Evolutionary conservation across 92 coral and sea anemone genomes (phyloP).

Genomic region (Isaurus tuberculatus): DNA sequence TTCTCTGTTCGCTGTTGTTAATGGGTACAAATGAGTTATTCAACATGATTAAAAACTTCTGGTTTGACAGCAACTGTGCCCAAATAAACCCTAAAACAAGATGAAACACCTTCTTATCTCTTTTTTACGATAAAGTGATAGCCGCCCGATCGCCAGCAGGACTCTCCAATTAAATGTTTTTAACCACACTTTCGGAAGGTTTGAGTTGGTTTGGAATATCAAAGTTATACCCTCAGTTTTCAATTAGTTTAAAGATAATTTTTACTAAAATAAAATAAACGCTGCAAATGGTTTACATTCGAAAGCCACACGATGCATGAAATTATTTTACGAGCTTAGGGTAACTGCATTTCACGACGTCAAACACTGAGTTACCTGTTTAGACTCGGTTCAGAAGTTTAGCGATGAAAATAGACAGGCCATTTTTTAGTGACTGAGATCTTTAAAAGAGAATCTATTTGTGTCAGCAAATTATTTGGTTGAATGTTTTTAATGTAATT

Average conservation of each 20-base stretch:
- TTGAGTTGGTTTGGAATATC: background rate
- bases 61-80: background rate
- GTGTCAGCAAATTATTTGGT: background rate
- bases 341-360: background rate
- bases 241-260: background rate
- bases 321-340: background rate
- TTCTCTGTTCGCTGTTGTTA: conserved; percentile 14
- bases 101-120: background rate
- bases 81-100: background rate
- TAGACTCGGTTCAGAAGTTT: background rate
- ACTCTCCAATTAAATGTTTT: background rate
- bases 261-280: background rate
- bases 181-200: background rate
- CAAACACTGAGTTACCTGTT: too few relatives aligned
- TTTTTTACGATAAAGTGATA: background rate
- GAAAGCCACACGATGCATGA: background rate
- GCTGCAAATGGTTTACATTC: background rate
- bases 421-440: conserved; percentile 15
- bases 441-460: background rate
- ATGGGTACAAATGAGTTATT: conserved; percentile 28
- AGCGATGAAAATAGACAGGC: background rate
- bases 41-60: conserved; percentile 34
- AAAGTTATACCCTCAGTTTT: background rate
- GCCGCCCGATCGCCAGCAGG: background rate
- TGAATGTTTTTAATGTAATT: background rate